These are phyloP conservation scores for Magallana gigas DNA, from an alignment of 1,140 invertebrate genomes.

Conservation along the genomic window DNA sequence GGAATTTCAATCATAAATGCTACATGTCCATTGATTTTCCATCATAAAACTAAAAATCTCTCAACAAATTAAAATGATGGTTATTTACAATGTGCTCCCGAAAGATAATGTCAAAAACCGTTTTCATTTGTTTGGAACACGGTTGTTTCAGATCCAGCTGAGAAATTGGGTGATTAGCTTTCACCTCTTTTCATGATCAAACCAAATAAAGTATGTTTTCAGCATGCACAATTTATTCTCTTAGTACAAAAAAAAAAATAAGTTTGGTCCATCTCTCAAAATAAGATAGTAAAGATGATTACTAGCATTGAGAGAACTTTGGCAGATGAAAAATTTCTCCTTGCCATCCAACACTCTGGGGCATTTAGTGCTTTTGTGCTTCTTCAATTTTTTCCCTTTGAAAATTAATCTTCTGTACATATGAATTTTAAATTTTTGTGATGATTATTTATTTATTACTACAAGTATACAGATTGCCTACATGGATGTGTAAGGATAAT, in stretches of 20 bases:
- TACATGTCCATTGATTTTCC: slow-evolving; percentile 34
- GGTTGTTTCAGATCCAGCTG: slow-evolving; percentile 5
- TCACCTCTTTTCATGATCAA: slow-evolving; percentile 8
- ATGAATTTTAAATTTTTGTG: too few species aligned
- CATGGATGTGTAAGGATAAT: too few species aligned
- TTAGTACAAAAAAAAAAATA: neutral
- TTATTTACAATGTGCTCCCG: slow-evolving; percentile 17
- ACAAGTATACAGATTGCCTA: too few species aligned
- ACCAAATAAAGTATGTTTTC: neutral
- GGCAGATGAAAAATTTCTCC: too few species aligned
- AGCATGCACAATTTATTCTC: slow-evolving; percentile 5
- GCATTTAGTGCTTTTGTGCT: too few species aligned
- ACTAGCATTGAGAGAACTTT: too few species aligned
- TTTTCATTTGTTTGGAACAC: slow-evolving; percentile 16
- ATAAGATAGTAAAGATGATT: too few species aligned
- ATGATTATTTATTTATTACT: too few species aligned
- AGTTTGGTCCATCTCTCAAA: neutral
- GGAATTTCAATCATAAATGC: slow-evolving; percentile 36
- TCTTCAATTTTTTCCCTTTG: too few species aligned
- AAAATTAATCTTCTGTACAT: too few species aligned
- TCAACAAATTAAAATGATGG: slow-evolving; percentile 34
- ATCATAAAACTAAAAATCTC: slow-evolving; percentile 35
- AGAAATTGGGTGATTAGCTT: slow-evolving; percentile 19
- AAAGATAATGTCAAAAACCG: slow-evolving; percentile 17
- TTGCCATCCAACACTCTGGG: too few species aligned